phyloP scores from a whole-genome alignment of 2,797 vertebrate species.

The Lagocephalus sceleratus region DNA sequence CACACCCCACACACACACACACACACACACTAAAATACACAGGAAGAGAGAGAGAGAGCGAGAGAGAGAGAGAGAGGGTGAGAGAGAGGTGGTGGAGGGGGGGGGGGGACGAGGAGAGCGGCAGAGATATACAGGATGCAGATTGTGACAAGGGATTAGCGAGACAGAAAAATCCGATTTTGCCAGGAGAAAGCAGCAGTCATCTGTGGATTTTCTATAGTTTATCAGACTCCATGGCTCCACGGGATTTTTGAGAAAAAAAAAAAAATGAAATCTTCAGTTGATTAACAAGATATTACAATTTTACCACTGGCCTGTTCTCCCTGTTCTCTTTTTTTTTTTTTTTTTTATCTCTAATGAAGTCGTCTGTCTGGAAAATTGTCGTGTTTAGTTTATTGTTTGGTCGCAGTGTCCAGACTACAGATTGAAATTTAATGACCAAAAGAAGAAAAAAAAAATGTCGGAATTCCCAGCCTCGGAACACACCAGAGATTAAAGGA shows the following conservation, averaged over 20 bases:
- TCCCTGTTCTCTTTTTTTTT: background rate
- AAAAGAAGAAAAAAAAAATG: background rate
- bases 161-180: conserved; percentile 93
- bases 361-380: background rate
- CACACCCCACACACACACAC: conserved; percentile 20
- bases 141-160: conserved; percentile 94
- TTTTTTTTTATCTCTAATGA: conserved; percentile 20
- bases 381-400: background rate
- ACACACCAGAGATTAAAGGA: background rate
- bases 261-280: conserved; percentile 74
- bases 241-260: conserved; percentile 66
- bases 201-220: conserved; percentile 86
- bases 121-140: conserved; percentile 83
- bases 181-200: conserved; percentile 84
- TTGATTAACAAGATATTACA: conserved; percentile 67
- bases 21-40: conserved; percentile 7
- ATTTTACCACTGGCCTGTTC: conserved; percentile 20
- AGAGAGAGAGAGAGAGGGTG: conserved; percentile 41
- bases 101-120: conserved; percentile 34
- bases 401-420: conserved; percentile 6
- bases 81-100: conserved; percentile 10
- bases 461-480: background rate
- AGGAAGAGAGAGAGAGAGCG: conserved; percentile 42
- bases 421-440: background rate
- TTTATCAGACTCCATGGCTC: conserved; percentile 79